Evolutionary conservation across 2,888 invertebrate genomes (phyloP).

Genomic region (Oligia strigilis): DNA sequence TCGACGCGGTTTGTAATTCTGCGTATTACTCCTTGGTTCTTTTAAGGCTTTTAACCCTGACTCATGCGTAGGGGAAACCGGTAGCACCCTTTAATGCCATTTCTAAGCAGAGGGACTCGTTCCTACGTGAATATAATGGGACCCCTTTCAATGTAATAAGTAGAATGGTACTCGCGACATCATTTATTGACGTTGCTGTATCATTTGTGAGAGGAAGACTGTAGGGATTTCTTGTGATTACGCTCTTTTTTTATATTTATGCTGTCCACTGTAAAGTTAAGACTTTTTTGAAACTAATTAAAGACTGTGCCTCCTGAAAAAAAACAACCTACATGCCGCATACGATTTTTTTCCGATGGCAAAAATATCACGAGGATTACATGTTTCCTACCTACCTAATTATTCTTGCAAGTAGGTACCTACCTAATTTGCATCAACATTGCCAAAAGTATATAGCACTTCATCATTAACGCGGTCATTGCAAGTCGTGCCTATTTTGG

Average conservation of each 20-base stretch:
- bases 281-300: not conserved
- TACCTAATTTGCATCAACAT: not conserved
- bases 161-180: slow-evolving; percentile 41
- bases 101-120: slow-evolving; percentile 55
- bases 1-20: slow-evolving; percentile 21
- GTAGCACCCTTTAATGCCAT: slow-evolving; percentile 59
- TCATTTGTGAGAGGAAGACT: slow-evolving; percentile 11
- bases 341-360: not conserved
- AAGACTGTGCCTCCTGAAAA: not conserved
- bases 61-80: slow-evolving; percentile 68
- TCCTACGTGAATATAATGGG: slow-evolving; percentile 38
- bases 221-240: not conserved
- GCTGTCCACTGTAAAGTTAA: not conserved
- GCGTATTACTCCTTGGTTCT: slow-evolving; percentile 42
- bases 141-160: slow-evolving; percentile 52
- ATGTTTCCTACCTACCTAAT: not conserved
- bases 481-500: not conserved
- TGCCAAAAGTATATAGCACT: not conserved
- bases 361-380: not conserved
- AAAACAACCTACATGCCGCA: not conserved
- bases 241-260: not conserved
- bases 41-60: slow-evolving; percentile 67
- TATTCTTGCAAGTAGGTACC: not conserved
- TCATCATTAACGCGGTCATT: not conserved
- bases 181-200: slow-evolving; percentile 24